Evolutionary conservation across 2,888 invertebrate species (phyloP), one percentile per base, ranked within the genome.

Genomic region (Gibbula magus): DNA sequence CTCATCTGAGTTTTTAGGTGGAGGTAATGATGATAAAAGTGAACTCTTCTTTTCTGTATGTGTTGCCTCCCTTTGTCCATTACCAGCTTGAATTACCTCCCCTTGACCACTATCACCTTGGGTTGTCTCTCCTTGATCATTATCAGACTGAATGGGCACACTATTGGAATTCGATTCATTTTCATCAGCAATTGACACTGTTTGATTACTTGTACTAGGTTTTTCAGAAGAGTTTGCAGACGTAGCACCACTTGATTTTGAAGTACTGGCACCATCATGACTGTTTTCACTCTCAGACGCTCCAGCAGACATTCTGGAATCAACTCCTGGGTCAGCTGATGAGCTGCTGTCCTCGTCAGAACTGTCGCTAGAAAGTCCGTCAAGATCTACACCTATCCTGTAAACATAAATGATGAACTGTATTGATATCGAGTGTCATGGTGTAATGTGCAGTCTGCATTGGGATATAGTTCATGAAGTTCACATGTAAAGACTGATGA

Each of bases 331-430:
- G 5, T 61, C 29, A 2, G 25, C 29, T 16, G 61, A 61, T 16
- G 61, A 78, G 78, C 53, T 79, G 79, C 8, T 78, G 51, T 87
- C 87, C 56, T 84, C 87, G 22, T 87, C 82, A 18, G 79, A 81
- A 25, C 70, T 54, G 18, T 77, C 87, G 81, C 87, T 87, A 80
- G 86, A 87, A 16, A 87, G 80, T 54, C 87, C 88, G 83, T 88
- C 89, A 45, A 87, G 79, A 76, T 88, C 88, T 39, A 89, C 79
- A 67, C 89, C 89, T 67, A 89, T 78, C 87, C 90, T 89, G 78
- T 20, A 82, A 39, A 13, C 5, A 10, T 10, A 45, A 10, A 45
- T n/a, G n/a, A n/a, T n/a, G n/a, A n/a, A n/a, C n/a, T n/a, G n/a
- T n/a, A n/a, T n/a, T n/a, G n/a, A n/a, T n/a, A n/a, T n/a, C n/a